Evolutionary conservation across 2,113 vertebrate genomes (phyloP).

Genomic region (Orientallactaga bullata): DNA sequence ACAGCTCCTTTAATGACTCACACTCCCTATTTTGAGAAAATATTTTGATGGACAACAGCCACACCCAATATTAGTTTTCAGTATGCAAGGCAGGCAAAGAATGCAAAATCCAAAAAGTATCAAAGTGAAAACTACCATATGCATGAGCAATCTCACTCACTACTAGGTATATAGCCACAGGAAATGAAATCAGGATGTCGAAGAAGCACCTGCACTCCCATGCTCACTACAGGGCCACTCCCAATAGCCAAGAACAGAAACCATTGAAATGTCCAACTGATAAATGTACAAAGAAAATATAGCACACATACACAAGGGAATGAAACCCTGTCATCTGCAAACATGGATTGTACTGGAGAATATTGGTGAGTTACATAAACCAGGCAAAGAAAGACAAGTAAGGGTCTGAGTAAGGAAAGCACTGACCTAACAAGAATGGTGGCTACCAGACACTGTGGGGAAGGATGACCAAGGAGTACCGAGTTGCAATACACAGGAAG

Average conservation of each 20-base stretch:
- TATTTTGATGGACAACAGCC: not conserved
- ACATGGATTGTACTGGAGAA: not conserved
- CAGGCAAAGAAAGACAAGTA: not conserved
- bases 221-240: no score
- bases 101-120: constrained; percentile 27
- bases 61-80: constrained; percentile 17
- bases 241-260: not conserved
- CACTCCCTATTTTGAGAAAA: constrained; percentile 28
- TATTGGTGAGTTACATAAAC: not conserved
- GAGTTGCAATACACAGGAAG: not conserved
- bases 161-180: not conserved
- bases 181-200: not conserved
- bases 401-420: no score
- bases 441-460: no score
- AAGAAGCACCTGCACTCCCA: not conserved
- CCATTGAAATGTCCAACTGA: not conserved
- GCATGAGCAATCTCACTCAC: not conserved
- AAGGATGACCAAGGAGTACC: not conserved
- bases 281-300: not conserved
- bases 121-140: not conserved
- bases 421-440: no score
- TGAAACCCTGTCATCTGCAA: not conserved
- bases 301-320: not conserved
- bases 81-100: not conserved
- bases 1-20: not conserved